Evolutionary conservation across 2,888 invertebrate species (phyloP).

Genomic region (Ariolimax columbianus): DNA sequence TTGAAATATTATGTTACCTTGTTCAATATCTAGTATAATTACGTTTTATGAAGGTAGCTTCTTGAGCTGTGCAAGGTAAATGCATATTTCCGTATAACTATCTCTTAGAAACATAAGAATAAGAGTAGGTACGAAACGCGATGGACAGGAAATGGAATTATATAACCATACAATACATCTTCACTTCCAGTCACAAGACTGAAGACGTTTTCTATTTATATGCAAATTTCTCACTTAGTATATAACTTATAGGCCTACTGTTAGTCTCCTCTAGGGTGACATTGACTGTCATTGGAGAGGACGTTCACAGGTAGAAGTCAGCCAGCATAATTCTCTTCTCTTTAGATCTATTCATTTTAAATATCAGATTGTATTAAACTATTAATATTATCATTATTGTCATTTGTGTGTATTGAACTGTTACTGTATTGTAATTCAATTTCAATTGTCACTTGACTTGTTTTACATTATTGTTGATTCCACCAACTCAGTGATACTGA

Average conservation of each 20-base stretch:
- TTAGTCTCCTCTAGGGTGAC: not conserved
- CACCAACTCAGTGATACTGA: too few relatives aligned
- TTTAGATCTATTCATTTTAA: too few relatives aligned
- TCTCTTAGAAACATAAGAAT: not conserved
- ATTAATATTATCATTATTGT: too few relatives aligned
- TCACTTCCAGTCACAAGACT: conserved; percentile 7
- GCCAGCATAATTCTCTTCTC: not conserved
- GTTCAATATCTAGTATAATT: not conserved
- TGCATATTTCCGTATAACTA: not conserved
- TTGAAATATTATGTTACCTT: not conserved
- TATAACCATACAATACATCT: too few relatives aligned
- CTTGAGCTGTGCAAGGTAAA: not conserved
- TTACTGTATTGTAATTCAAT: too few relatives aligned
- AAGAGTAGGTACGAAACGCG: not conserved
- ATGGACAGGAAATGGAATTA: conserved; percentile 3
- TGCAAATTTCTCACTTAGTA: not conserved
- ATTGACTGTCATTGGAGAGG: not conserved
- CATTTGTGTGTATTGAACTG: too few relatives aligned
- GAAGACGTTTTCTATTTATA: not conserved
- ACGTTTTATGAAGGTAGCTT: not conserved
- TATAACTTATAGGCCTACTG: not conserved
- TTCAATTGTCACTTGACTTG: too few relatives aligned
- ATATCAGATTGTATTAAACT: too few relatives aligned
- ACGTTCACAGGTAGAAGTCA: not conserved
- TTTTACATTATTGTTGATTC: too few relatives aligned